Conservation (phyloP, 2,113 vertebrate species). For the Ameiurus melas region DNA sequence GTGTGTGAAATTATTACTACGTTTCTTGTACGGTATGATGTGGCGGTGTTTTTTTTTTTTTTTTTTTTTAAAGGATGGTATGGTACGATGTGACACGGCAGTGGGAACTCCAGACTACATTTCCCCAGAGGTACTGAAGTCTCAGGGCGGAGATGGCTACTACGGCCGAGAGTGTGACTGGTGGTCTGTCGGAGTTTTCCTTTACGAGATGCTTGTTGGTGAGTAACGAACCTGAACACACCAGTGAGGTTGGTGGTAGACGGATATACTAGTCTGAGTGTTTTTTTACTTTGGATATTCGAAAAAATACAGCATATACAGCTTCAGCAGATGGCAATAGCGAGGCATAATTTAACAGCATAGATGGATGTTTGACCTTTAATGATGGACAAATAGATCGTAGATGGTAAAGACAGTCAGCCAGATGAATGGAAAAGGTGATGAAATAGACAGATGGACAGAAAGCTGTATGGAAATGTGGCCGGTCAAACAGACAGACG, state of each 20-base stretch:
- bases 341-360: neutral
- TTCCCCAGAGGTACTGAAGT: conserved; percentile 98
- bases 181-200: conserved; percentile 99
- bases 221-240: conserved; percentile 65
- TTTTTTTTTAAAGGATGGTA: conserved; percentile 82
- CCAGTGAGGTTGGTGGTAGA: neutral
- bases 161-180: conserved; percentile 98
- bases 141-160: conserved; percentile 97
- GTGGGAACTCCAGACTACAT: conserved; percentile 99
- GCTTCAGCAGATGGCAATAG: neutral
- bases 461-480: neutral
- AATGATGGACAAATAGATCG: neutral
- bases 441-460: neutral
- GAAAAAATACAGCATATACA: neutral
- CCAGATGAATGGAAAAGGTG: neutral
- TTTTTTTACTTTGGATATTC: neutral
- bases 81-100: conserved; percentile 99
- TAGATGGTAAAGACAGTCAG: neutral
- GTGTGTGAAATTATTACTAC: neutral
- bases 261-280: neutral
- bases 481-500: neutral
- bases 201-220: conserved; percentile 99
- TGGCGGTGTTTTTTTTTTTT: neutral
- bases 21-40: neutral
- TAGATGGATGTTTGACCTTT: neutral